Base-by-base conservation (phyloP, 2,888 invertebrate genomes). In the Litoditis marina region DNA sequence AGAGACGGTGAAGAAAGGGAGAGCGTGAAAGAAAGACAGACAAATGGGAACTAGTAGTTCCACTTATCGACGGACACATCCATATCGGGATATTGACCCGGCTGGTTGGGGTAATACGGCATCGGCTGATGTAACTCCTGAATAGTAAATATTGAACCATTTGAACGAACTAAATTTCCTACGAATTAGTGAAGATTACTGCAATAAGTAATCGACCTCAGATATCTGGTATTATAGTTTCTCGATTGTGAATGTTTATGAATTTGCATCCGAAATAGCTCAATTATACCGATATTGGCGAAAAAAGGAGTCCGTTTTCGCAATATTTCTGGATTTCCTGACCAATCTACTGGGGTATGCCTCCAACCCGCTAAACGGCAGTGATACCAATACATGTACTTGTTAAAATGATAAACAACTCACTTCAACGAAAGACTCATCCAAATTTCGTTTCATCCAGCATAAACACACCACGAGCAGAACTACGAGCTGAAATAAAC, bases 361-460 rank as follows among this genome's bases (percentile, higher is more conserved):
- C 42, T 16, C 42, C 42, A 42, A 42, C 19, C 19, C n/a, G 42
- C 19, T 19, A 19, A 8, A 16, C 19, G 42, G 19, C 16, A 42
- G 42, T 6, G 42, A 16, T 19, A 19, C 42, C 3, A 6, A 19
- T 8, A n/a, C n/a, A n/a, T n/a, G n/a, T n/a, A n/a, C n/a, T n/a
- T n/a, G n/a, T n/a, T n/a, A n/a, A n/a, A n/a, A n/a, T n/a, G 36
- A 36, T 36, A 36, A 36, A 13, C 36, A 36, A 49, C 49, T 49
- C 49, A 54, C 54, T 39, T 54, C 54, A n/a, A 36, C 19, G 28
- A 25, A 54, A 7, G 54, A 36, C n/a, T 31, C 28, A 19, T 54
- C 54, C 31, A 54, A 22, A n/a, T 39, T 54, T 11, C 54, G 11
- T 31, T 54, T 54, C 54, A 54, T 34, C 34, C 54, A 54, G 34